Evolutionary conservation across 2,797 vertebrate genomes (phyloP).

Genomic region (Eulemur rubriventer): DNA sequence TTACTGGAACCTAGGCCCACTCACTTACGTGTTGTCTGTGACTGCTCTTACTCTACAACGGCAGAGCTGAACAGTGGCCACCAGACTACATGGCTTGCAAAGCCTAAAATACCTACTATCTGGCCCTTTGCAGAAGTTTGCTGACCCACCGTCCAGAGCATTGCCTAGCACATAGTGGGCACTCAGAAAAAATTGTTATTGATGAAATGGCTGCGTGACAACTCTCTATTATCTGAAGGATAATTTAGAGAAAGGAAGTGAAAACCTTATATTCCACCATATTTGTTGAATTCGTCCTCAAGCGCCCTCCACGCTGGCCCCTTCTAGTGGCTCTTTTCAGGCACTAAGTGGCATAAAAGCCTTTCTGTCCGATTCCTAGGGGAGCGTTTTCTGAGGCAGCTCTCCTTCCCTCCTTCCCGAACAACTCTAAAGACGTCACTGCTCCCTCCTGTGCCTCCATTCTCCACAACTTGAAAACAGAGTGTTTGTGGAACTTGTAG

Average conservation of each 20-base stretch:
- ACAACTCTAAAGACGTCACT: slow-evolving; percentile 31
- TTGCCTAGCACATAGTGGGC: slow-evolving; percentile 4
- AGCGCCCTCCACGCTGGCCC: slow-evolving; percentile 59
- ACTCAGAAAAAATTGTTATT: not conserved
- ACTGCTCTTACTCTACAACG: not conserved
- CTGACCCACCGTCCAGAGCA: not conserved
- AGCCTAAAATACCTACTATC: slow-evolving; percentile 19
- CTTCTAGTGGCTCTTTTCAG: slow-evolving; percentile 67
- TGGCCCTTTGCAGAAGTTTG: not conserved
- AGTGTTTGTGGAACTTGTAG: slow-evolving; percentile 53
- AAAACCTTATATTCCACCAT: not conserved
- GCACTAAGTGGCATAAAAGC: slow-evolving; percentile 43
- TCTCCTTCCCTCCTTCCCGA: slow-evolving; percentile 36
- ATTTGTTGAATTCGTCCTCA: not conserved
- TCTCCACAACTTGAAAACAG: slow-evolving; percentile 65
- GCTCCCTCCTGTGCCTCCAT: slow-evolving; percentile 44
- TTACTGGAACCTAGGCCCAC: not conserved
- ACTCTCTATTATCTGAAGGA: not conserved
- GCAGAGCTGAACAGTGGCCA: not conserved
- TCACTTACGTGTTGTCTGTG: not conserved
- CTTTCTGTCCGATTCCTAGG: slow-evolving; percentile 40
- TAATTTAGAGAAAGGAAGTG: not conserved
- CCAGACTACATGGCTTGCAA: not conserved
- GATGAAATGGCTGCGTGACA: not conserved
- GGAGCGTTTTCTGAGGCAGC: slow-evolving; percentile 48